Conservation (phyloP, 92 coral and sea anemone species). For the Bergia puertoricense region DNA sequence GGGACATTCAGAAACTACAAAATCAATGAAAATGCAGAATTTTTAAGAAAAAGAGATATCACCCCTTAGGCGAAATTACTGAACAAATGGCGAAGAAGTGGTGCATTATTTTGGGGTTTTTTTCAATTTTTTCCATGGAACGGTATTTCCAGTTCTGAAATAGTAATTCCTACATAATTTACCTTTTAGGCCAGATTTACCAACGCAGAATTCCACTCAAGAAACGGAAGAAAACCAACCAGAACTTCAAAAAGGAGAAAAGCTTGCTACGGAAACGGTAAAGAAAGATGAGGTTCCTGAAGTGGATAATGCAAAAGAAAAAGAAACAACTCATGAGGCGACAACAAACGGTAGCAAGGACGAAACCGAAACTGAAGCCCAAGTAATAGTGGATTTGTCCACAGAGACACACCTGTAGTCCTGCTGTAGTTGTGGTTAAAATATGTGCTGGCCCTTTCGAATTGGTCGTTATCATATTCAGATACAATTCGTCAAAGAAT, state of each 20-base stretch:
- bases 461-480: background rate
- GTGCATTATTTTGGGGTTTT: background rate
- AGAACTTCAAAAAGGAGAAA: background rate
- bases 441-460: background rate
- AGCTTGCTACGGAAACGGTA: background rate
- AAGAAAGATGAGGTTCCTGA: slow-evolving; percentile 1
- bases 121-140: background rate
- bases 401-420: slow-evolving; percentile 31
- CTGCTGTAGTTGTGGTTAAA: background rate
- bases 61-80: no score
- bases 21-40: no score
- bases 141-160: background rate
- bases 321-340: background rate
- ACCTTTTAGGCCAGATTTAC: slow-evolving; percentile 5
- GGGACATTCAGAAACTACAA: no score
- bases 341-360: slow-evolving; percentile 16
- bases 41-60: no score
- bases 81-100: background rate
- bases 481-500: background rate
- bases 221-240: slow-evolving; percentile 7
- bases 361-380: background rate
- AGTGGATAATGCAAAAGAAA: background rate
- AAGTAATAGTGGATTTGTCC: background rate
- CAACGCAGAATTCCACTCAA: slow-evolving; percentile 12
- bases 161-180: background rate